phyloP scores from a whole-genome alignment of 2,888 invertebrate genomes.

The Podabrus alpinus region DNA sequence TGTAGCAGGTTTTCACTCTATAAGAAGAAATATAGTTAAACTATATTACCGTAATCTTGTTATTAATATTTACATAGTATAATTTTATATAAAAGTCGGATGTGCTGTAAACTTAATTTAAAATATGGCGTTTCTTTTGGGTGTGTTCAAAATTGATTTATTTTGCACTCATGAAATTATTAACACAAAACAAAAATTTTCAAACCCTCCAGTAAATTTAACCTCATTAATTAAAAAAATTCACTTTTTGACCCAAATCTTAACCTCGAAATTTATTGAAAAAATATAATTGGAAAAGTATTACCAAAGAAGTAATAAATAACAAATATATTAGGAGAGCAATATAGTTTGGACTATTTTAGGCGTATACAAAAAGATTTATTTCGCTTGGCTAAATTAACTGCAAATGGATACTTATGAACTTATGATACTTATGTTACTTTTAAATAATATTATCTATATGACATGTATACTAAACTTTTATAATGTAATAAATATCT shows the following conservation, averaged over 20 bases:
- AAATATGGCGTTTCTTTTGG: neutral
- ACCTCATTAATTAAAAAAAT: neutral
- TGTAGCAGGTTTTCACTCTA: neutral
- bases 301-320: neutral
- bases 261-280: neutral
- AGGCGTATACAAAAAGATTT: neutral
- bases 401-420: neutral
- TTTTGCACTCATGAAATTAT: neutral
- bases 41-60: neutral
- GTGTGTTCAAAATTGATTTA: neutral
- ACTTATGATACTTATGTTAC: neutral
- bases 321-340: no score
- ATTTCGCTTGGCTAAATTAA: neutral
- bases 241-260: neutral
- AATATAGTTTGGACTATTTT: neutral
- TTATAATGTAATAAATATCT: neutral
- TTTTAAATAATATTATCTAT: neutral
- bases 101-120: neutral
- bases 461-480: neutral
- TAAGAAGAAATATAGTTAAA: neutral
- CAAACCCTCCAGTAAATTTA: neutral
- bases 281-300: neutral
- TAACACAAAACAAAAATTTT: neutral
- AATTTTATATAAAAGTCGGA: neutral
- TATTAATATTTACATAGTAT: neutral